These are phyloP conservation scores for Ophiodon elongatus DNA, from an alignment of 2,113 vertebrate genomes.

Conservation along the genomic window DNA sequence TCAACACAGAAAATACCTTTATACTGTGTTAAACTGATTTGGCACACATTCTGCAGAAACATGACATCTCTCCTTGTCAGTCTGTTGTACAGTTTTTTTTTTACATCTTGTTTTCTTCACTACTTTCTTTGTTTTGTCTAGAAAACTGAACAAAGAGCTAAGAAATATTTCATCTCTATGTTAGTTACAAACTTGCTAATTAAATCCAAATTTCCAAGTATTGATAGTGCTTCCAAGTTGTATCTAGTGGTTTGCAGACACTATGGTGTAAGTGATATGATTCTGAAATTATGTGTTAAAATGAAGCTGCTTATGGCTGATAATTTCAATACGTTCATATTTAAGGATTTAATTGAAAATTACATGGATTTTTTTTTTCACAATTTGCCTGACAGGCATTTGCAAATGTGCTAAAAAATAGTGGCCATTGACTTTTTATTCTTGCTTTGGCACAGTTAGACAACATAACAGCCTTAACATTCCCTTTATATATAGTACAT, in stretches of 20 bases:
- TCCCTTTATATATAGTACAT: neutral
- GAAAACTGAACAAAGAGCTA: neutral
- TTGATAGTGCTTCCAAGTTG: neutral
- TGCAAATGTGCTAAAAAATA: neutral
- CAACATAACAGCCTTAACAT: neutral
- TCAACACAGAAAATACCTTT: neutral
- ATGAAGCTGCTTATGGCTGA: neutral
- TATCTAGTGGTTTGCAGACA: neutral
- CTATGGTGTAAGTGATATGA: neutral
- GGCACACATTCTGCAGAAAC: neutral
- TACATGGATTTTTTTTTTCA: neutral
- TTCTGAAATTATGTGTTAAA: neutral
- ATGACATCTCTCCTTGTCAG: neutral
- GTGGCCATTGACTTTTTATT: no score
- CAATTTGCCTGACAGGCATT: neutral
- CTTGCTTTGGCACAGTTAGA: neutral
- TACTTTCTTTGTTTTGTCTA: neutral
- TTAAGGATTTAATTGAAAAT: constrained; percentile 12
- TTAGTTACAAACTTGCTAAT: neutral
- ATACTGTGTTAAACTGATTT: constrained; percentile 24
- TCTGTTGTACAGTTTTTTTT: neutral
- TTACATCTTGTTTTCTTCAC: neutral
- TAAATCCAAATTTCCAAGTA: neutral
- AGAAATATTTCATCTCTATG: neutral
- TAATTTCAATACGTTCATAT: neutral